Evolutionary conservation across 2,113 vertebrate genomes (phyloP).

Genomic region (Triplophysa rosa): DNA sequence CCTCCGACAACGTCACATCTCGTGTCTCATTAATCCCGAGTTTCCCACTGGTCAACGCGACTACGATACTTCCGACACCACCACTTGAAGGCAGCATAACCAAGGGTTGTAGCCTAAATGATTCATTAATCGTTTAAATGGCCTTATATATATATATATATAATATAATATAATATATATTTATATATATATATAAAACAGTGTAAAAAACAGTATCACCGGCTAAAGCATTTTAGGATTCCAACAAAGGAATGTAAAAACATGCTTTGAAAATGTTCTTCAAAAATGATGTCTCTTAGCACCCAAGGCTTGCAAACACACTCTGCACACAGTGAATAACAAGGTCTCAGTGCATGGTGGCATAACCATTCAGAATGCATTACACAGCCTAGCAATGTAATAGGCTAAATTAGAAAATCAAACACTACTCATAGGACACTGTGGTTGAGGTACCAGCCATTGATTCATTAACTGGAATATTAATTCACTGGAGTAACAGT

Average conservation of each 20-base stretch:
- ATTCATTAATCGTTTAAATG: constrained; percentile 5
- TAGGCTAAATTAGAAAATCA: constrained; percentile 63
- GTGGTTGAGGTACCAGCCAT: constrained; percentile 55
- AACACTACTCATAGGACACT: constrained; percentile 61
- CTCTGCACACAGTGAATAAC: constrained; percentile 44
- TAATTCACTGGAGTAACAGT: constrained; percentile 54
- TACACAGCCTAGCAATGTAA: constrained; percentile 58
- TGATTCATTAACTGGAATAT: constrained; percentile 28
- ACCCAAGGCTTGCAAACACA: constrained; percentile 35
- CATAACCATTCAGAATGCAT: constrained; percentile 50
- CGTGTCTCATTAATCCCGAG: too few species aligned
- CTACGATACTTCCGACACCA: too few species aligned
- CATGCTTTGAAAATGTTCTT: neutral
- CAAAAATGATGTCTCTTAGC: constrained; percentile 28
- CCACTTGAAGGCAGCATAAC: too few species aligned
- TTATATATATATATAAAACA: neutral
- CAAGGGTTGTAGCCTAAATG: neutral
- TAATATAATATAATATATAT: too few species aligned
- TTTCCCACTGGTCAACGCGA: too few species aligned
- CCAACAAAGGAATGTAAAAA: constrained; percentile 19
- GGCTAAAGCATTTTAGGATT: neutral
- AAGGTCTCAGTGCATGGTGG: constrained; percentile 43
- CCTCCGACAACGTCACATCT: too few species aligned
- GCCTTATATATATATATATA: neutral
- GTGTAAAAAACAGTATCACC: neutral